Evolutionary conservation across 2,888 invertebrate genomes (phyloP), one percentile per base, ranked within the genome.

Genomic region (Patella caerulea): DNA sequence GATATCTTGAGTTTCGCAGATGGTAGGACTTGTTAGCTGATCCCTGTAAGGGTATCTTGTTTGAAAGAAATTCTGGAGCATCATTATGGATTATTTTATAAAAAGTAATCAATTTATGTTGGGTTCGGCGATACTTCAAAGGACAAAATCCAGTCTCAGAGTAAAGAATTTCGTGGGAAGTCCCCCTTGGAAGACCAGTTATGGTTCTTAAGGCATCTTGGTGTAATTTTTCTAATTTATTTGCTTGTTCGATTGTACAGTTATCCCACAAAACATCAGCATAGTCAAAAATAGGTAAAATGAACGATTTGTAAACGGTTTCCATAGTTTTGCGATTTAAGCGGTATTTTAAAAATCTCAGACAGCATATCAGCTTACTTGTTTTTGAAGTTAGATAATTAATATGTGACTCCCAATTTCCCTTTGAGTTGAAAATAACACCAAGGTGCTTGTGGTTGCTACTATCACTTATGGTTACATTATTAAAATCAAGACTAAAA

Each of bases 171-270:
- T n/a, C 65, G 24, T 65, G 65, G 0, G 65, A 65, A 2, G 65
- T 65, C 14, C 65, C n/a, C 24, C 65, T 65, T 19, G 24, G 9
- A 3, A 65, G 65, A 19, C 65, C 65, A 19, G 65, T n/a, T n/a
- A 65, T 65, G 11, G 65, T 65, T 65, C 65, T 17, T 11, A 65
- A 2, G n/a, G 65, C 65, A 24, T 65, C 65, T 65, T 19, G 24
- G 65, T 65, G n/a, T 12, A 65, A 17, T 65, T 65, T 65, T 65
- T 65, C 65, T 65, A 65, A n/a, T 65, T 65, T 65, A 65, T 17
- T n/a, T 24, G 65, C 65, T n/a, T 65, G 19, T 7, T 65, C 19
- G n/a, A n/a, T 19, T 11, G 12, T 65, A 14, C 65, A 65, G 17
- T n/a, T 65, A n/a, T 65, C 24, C 65, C 65, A 65, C 5, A 65